Conservation (phyloP, 2,797 vertebrate genomes). For the Trichosurus vulpecula region DNA sequence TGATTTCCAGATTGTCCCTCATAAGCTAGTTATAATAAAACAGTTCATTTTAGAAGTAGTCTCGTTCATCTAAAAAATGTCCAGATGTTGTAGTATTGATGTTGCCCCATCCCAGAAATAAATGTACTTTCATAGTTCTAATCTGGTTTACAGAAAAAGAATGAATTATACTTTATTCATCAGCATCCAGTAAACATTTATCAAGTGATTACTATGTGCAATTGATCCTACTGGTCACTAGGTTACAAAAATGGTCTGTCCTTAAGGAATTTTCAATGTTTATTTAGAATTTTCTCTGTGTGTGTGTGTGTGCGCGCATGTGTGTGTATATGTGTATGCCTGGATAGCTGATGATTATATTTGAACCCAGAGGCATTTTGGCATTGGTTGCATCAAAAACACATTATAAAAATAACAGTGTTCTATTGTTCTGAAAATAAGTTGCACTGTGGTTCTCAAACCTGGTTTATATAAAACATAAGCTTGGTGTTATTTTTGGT, state of each 20-base stretch:
- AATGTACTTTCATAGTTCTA: not conserved
- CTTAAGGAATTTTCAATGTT: not conserved
- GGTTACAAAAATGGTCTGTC: not conserved
- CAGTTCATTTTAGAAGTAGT: not conserved
- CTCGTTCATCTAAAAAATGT: not conserved
- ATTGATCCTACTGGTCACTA: not conserved
- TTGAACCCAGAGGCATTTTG: too few species aligned
- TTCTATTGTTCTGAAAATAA: too few species aligned
- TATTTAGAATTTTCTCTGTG: not conserved
- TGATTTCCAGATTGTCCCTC: not conserved
- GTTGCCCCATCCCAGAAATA: not conserved
- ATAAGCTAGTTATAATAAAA: not conserved
- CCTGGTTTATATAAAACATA: not conserved
- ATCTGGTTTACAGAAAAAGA: not conserved
- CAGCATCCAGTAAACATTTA: not conserved
- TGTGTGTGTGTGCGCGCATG: too few species aligned
- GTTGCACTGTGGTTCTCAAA: not conserved
- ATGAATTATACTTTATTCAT: not conserved
- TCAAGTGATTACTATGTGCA: not conserved
- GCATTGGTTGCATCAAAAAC: too few species aligned
- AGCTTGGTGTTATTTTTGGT: not conserved
- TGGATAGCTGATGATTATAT: too few species aligned
- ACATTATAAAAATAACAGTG: too few species aligned
- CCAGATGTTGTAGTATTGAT: not conserved
- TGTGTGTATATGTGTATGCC: too few species aligned